These are phyloP conservation scores for Coleophora flavipennella DNA, from an alignment of 2,888 invertebrate species.

Conservation along the genomic window DNA sequence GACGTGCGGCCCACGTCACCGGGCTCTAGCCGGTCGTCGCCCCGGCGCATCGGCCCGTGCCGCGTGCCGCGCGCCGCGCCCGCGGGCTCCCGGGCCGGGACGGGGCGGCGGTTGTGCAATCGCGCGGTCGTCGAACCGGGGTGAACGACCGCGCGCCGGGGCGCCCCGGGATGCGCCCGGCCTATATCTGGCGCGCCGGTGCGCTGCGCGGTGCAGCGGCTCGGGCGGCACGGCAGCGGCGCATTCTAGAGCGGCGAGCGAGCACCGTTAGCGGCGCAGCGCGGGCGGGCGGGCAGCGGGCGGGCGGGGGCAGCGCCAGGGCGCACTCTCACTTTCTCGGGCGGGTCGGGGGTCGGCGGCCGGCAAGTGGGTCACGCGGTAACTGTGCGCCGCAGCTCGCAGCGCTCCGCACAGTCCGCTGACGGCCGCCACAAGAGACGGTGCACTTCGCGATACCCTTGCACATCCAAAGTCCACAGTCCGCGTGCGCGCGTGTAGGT, in stretches of 20 bases:
- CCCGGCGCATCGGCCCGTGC: constrained; percentile 26
- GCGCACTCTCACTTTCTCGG: constrained; percentile 74
- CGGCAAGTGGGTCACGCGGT: constrained; percentile 84
- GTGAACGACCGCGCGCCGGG: constrained; percentile 65
- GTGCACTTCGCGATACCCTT: constrained; percentile 39
- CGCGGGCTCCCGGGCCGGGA: constrained; percentile 34
- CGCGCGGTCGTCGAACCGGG: constrained; percentile 68
- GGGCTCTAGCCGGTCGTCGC: constrained; percentile 56
- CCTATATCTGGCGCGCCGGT: constrained; percentile 72
- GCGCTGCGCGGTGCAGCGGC: constrained; percentile 50
- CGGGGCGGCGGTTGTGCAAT: constrained; percentile 61
- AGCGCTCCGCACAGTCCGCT: constrained; percentile 68
- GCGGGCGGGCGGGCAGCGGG: constrained; percentile 36
- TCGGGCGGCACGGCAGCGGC: constrained; percentile 44
- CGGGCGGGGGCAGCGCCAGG: constrained; percentile 46
- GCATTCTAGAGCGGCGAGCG: constrained; percentile 70
- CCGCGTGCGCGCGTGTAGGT: constrained; percentile 57
- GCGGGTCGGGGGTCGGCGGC: constrained; percentile 82
- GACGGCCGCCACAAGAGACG: constrained; percentile 75
- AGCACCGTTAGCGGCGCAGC: constrained; percentile 66
- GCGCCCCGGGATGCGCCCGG: constrained; percentile 71
- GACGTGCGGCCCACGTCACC: constrained; percentile 67
- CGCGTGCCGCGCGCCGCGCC: constrained; percentile 34
- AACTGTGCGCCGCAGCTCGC: constrained; percentile 73
- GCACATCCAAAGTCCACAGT: constrained; percentile 34